These are phyloP conservation scores for Enteromius treurensis DNA, from an alignment of 2,797 vertebrate genomes.

Conservation along the genomic window DNA sequence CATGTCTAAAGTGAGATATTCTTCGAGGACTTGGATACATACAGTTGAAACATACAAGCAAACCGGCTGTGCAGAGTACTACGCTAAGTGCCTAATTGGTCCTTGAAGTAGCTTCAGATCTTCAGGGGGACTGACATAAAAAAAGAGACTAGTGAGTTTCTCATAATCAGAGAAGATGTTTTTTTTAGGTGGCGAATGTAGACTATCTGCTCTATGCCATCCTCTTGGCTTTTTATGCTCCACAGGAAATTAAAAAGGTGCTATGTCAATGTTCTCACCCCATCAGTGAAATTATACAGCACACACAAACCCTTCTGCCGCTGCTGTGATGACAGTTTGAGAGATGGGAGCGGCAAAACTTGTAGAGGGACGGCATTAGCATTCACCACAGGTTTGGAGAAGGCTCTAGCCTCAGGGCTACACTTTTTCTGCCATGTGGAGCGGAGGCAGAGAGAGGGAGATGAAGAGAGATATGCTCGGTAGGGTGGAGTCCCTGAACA, in stretches of 20 bases:
- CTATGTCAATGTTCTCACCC: constrained; percentile 19
- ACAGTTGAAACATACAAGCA: constrained; percentile 13
- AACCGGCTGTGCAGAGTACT: constrained; percentile 9
- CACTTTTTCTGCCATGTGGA: constrained; percentile 31
- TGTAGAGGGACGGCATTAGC: constrained; percentile 44
- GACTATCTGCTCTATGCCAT: not conserved
- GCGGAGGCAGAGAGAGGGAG: constrained; percentile 40
- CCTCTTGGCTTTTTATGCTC: not conserved
- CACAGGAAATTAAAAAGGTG: constrained; percentile 11
- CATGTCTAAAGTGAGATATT: constrained; percentile 18
- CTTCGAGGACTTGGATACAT: not conserved
- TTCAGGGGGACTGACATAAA: constrained; percentile 1
- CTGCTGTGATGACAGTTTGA: constrained; percentile 37
- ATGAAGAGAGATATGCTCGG: constrained; percentile 30
- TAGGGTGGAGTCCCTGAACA: constrained; percentile 22
- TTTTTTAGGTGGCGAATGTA: not conserved
- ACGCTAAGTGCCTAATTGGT: constrained; percentile 30
- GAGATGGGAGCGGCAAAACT: constrained; percentile 19
- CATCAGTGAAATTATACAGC: constrained; percentile 21
- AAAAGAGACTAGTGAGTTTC: not conserved
- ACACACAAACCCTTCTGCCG: constrained; percentile 1
- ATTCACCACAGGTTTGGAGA: constrained; percentile 37
- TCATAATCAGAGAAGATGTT: not conserved
- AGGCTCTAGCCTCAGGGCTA: constrained; percentile 49
- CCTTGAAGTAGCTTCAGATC: constrained; percentile 38